Percentiles rank a stretch among this genome's conserved stretches.
phyloP scores from a whole-genome alignment of 2,888 invertebrate species.

The Cenopis cana region DNA sequence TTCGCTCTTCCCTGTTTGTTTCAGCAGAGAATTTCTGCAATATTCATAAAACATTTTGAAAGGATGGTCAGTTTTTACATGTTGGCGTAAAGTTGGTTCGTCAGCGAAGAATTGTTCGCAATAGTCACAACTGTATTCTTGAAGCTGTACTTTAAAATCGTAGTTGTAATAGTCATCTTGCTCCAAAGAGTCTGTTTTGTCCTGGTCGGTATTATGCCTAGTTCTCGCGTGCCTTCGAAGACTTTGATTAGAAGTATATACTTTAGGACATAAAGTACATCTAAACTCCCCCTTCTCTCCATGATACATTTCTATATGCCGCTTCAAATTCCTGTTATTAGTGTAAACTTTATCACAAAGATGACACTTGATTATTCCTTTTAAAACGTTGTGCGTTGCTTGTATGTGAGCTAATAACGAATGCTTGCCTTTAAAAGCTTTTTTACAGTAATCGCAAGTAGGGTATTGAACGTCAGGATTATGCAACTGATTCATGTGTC shows the following conservation, averaged over 20 bases:
- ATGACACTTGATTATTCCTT: conserved; percentile 57
- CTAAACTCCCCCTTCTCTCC: conserved; percentile 62
- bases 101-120: conserved; percentile 60
- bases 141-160: conserved; percentile 46
- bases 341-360: conserved; percentile 67
- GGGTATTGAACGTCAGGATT: conserved; percentile 64
- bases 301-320: conserved; percentile 70
- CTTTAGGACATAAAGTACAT: conserved; percentile 70
- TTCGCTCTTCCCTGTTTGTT: conserved; percentile 47
- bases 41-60: conserved; percentile 71
- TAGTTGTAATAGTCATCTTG: conserved; percentile 44
- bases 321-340: conserved; percentile 65
- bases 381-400: conserved; percentile 54
- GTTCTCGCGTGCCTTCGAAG: conserved; percentile 62
- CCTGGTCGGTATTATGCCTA: conserved; percentile 55
- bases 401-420: conserved; percentile 66
- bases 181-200: conserved; percentile 50
- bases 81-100: conserved; percentile 62
- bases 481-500: conserved; percentile 68
- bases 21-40: conserved; percentile 63
- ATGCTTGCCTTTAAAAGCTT: conserved; percentile 64
- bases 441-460: conserved; percentile 67
- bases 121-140: conserved; percentile 53
- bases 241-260: conserved; percentile 70
- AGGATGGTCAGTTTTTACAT: conserved; percentile 66